These are phyloP conservation scores for Dascyllus trimaculatus DNA, from an alignment of 2,113 vertebrate species.

Conservation along the genomic window DNA sequence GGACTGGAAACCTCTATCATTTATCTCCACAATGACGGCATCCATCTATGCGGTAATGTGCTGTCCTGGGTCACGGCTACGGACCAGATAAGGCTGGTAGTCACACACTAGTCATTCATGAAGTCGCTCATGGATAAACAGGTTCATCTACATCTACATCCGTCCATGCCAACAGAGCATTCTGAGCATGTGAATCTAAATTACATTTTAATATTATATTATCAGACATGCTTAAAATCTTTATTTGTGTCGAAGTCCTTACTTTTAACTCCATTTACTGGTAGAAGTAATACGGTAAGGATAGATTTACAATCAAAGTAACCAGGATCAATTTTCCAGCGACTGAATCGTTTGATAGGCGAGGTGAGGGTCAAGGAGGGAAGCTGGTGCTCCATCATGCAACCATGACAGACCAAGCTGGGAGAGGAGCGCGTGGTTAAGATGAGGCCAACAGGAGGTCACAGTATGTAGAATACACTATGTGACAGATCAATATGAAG, in stretches of 20 bases:
- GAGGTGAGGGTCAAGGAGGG: conserved; percentile 11
- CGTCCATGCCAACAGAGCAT: background rate
- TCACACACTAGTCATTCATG: conserved; percentile 51
- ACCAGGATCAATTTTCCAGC: conserved; percentile 28
- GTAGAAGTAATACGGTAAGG: background rate
- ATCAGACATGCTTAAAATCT: background rate
- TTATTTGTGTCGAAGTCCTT: background rate
- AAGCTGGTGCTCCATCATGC: conserved; percentile 15
- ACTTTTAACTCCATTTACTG: background rate
- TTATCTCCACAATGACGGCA: conserved; percentile 57
- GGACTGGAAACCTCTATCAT: conserved; percentile 47
- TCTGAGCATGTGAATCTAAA: conserved; percentile 8
- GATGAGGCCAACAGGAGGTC: conserved; percentile 30
- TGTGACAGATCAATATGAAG: conserved; percentile 23
- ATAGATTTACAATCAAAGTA: conserved; percentile 38
- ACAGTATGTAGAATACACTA: background rate
- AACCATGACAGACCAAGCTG: conserved; percentile 1
- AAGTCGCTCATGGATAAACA: conserved; percentile 38
- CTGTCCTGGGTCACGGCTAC: conserved; percentile 21
- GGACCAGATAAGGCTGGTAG: conserved; percentile 23
- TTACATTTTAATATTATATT: conserved; percentile 3
- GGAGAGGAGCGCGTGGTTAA: conserved; percentile 12
- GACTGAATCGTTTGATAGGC: conserved; percentile 8
- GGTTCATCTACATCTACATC: background rate
- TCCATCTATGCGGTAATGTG: conserved; percentile 62